phyloP scores from a whole-genome alignment of 2,797 vertebrate species.

The Carcharodon carcharias region DNA sequence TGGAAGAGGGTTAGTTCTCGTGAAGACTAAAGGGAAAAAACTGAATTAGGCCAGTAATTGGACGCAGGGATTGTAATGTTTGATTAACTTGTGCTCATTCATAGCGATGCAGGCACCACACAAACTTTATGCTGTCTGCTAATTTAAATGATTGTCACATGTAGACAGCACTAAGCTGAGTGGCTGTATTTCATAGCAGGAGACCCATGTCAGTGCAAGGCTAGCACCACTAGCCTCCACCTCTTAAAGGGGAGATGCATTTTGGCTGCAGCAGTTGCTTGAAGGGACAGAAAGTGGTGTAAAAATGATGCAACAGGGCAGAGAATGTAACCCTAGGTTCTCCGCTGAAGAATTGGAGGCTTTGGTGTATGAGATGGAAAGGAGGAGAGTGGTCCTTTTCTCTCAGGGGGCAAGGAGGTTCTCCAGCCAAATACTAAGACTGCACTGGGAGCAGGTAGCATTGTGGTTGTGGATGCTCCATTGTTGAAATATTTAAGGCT shows the following conservation, averaged over 20 bases:
- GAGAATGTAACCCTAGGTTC: no score
- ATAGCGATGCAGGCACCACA: neutral
- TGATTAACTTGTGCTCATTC: neutral
- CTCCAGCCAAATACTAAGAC: no score
- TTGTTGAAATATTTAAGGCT: no score
- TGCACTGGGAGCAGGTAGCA: no score
- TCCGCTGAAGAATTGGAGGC: no score
- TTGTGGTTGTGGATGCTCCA: no score
- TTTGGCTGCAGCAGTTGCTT: no score
- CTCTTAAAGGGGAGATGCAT: neutral
- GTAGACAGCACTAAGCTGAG: neutral
- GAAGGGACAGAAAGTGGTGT: no score
- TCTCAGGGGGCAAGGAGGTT: no score
- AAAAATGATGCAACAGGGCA: no score
- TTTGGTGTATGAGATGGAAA: no score
- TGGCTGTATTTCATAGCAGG: neutral
- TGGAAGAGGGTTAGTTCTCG: slow-evolving; percentile 44
- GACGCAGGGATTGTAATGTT: neutral
- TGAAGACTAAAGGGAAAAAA: slow-evolving; percentile 39
- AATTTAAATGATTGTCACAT: neutral
- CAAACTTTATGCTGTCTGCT: neutral
- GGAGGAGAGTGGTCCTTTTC: no score
- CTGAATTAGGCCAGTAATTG: neutral
- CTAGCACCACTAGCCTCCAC: neutral
- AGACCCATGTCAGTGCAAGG: neutral